These are phyloP conservation scores for Zaprionus lineosus DNA, from an alignment of 2,888 invertebrate species.

Conservation along the genomic window DNA sequence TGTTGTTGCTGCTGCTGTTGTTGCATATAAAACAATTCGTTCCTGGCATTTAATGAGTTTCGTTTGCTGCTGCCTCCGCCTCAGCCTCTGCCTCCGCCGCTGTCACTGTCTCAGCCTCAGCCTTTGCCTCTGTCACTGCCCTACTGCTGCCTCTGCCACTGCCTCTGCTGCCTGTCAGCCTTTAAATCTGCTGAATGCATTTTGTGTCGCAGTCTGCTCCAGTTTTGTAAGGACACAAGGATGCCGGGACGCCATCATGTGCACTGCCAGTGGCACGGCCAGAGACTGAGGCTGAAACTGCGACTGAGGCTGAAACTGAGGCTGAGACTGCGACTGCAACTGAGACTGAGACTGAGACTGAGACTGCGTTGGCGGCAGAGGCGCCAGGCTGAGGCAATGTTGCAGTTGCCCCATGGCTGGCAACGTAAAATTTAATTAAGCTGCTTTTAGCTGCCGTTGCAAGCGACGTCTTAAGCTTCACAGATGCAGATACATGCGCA, in stretches of 20 bases:
- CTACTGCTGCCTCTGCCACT: slow-evolving; percentile 29
- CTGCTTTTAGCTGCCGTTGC: slow-evolving; percentile 52
- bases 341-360: background rate
- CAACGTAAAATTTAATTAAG: slow-evolving; percentile 63
- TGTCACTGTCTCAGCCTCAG: slow-evolving; percentile 36
- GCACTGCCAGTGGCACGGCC: no score
- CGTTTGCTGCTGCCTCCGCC: slow-evolving; percentile 26
- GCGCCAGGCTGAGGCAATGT: background rate
- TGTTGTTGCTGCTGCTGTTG: background rate
- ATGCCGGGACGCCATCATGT: background rate
- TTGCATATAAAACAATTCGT: slow-evolving; percentile 32
- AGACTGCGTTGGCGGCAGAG: background rate
- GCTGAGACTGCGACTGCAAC: background rate
- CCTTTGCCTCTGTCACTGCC: slow-evolving; percentile 57
- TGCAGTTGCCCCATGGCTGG: slow-evolving; percentile 9
- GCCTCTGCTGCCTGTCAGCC: slow-evolving; percentile 37
- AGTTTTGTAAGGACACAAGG: slow-evolving; percentile 24
- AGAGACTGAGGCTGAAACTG: background rate
- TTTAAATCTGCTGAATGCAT: slow-evolving; percentile 43
- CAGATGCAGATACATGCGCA: slow-evolving; percentile 34
- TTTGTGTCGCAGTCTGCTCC: slow-evolving; percentile 30
- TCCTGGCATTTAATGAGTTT: slow-evolving; percentile 61
- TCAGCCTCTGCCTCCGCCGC: slow-evolving; percentile 30
- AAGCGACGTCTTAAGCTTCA: slow-evolving; percentile 55
- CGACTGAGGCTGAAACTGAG: background rate